phyloP scores from a whole-genome alignment of 2,113 vertebrate genomes.

The Tragelaphus scriptus region DNA sequence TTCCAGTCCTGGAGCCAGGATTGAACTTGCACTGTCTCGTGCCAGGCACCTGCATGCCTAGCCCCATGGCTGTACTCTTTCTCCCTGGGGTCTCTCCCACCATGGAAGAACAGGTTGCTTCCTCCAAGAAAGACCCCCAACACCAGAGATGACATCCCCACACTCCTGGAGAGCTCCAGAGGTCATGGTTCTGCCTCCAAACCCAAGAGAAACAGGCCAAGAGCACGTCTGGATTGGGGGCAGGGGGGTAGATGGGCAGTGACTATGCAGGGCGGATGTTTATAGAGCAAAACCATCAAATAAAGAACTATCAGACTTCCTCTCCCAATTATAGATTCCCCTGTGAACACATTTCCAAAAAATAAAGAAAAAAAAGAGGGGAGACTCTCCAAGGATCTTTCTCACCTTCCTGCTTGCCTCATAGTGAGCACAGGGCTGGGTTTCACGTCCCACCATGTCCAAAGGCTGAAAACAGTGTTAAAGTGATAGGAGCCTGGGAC shows the following conservation, averaged over 20 bases:
- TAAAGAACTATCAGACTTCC: not conserved
- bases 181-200: not conserved
- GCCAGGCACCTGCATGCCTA: not conserved
- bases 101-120: not conserved
- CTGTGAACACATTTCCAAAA: not conserved
- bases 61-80: not conserved
- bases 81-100: not conserved
- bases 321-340: not conserved
- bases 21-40: not conserved
- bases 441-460: not conserved
- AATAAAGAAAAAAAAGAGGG: accelerated
- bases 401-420: not conserved
- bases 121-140: not conserved
- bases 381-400: not conserved
- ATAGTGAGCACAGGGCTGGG: not conserved
- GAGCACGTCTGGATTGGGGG: not conserved
- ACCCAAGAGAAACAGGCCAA: not conserved
- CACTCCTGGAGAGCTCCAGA: not conserved
- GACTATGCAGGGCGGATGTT: not conserved
- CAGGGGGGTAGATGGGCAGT: not conserved
- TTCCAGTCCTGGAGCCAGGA: not conserved
- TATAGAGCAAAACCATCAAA: not conserved
- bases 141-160: not conserved
- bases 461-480: not conserved
- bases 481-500: not conserved